These are phyloP conservation scores for Leptoclinus maculatus DNA, from an alignment of 2,797 vertebrate species.

Conservation along the genomic window DNA sequence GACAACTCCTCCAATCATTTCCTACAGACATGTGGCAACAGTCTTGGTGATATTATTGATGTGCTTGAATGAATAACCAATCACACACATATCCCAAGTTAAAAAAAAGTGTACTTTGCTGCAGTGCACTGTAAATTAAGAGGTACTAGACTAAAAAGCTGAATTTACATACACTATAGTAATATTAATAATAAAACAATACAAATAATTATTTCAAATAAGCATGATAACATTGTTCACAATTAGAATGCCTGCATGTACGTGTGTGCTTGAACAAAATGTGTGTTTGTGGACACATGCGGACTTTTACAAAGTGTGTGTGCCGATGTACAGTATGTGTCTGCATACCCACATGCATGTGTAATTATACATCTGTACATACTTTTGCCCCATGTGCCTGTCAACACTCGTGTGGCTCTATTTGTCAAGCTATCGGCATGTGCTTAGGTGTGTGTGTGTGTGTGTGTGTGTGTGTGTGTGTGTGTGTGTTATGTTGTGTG, in stretches of 20 bases:
- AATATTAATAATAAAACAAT: not conserved
- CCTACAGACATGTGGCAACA: not conserved
- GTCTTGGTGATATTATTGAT: constrained; percentile 1
- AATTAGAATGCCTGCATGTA: constrained; percentile 1
- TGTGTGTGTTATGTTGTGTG: constrained; percentile 5
- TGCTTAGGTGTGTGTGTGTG: constrained; percentile 23
- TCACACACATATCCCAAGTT: not conserved
- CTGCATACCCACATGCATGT: constrained; percentile 18
- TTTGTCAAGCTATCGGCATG: constrained; percentile 40
- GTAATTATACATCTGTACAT: constrained; percentile 50
- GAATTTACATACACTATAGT: not conserved
- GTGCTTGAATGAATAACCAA: not conserved
- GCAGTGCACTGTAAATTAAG: not conserved
- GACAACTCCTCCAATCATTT: constrained; percentile 18
- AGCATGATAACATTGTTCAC: not conserved
- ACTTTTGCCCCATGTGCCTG: constrained; percentile 46
- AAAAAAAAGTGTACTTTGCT: not conserved
- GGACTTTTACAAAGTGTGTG: not conserved
- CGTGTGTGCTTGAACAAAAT: not conserved
- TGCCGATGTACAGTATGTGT: constrained; percentile 30
- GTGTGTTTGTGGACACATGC: not conserved
- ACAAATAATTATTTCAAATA: not conserved
- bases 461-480: constrained; percentile 7
- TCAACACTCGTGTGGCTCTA: constrained; percentile 47
- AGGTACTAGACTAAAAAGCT: not conserved